Conservation (phyloP, 1,140 invertebrate genomes). For the Olivierus martensii region DNA sequence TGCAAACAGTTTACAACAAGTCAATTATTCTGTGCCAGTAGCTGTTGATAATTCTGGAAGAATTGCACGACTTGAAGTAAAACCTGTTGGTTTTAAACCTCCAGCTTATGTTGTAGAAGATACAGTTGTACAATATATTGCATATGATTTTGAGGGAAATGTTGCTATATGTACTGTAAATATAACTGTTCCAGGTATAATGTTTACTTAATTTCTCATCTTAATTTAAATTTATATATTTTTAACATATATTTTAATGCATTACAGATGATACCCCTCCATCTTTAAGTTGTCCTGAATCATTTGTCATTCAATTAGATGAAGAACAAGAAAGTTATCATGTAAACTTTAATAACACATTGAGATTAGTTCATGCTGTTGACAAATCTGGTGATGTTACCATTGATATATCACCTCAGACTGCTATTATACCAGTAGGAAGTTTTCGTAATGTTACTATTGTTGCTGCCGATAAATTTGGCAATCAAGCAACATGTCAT, state of each 20-base stretch:
- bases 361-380: constrained; percentile 65
- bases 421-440: constrained; percentile 73
- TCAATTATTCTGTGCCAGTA: constrained; percentile 82
- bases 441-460: constrained; percentile 90
- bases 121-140: constrained; percentile 84
- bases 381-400: constrained; percentile 80
- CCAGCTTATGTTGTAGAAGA: constrained; percentile 79
- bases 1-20: constrained; percentile 65
- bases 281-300: constrained; percentile 83
- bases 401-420: constrained; percentile 61
- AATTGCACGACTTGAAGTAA: constrained; percentile 78
- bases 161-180: constrained; percentile 93
- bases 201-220: background rate
- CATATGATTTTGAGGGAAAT: constrained; percentile 93
- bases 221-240: background rate
- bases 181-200: constrained; percentile 64
- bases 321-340: constrained; percentile 78
- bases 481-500: constrained; percentile 77
- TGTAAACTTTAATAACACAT: constrained; percentile 85
- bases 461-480: constrained; percentile 69
- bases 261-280: constrained; percentile 74
- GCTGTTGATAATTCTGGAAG: constrained; percentile 88
- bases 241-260: constrained; percentile 5
- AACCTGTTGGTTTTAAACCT: constrained; percentile 77
- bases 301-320: constrained; percentile 82